These are phyloP conservation scores for Galeopterus variegatus DNA, from an alignment of 2,113 vertebrate genomes.

Conservation along the genomic window DNA sequence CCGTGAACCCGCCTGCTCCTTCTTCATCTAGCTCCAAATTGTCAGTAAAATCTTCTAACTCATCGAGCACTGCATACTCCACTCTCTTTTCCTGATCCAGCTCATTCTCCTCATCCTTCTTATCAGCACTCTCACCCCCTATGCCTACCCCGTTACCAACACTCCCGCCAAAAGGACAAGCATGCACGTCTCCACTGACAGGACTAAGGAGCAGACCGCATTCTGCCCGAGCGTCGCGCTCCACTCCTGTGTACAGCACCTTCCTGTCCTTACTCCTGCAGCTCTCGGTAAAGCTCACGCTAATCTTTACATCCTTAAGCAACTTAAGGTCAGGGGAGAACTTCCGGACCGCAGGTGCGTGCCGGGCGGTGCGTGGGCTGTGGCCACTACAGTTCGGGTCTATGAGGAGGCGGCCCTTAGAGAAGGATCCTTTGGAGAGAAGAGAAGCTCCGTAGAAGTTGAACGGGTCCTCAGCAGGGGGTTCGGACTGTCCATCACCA, in stretches of 20 bases:
- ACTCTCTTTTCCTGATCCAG: constrained; percentile 97
- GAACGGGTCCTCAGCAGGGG: constrained; percentile 94
- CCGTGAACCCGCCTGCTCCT: constrained; percentile 95
- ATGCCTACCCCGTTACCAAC: constrained; percentile 87
- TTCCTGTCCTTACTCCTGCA: constrained; percentile 98
- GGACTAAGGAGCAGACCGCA: constrained; percentile 89
- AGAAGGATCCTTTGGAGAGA: constrained; percentile 94
- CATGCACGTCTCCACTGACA: constrained; percentile 95
- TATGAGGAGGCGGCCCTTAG: constrained; percentile 92
- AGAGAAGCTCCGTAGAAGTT: constrained; percentile 91
- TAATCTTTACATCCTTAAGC: constrained; percentile 98
- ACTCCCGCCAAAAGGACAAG: constrained; percentile 91
- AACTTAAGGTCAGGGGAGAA: constrained; percentile 98
- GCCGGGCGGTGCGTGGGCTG: constrained; percentile 97
- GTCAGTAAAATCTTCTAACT: constrained; percentile 98
- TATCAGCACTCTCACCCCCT: constrained; percentile 88
- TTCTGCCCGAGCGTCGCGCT: constrained; percentile 90
- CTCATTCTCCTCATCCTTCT: constrained; percentile 93
- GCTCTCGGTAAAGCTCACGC: constrained; percentile 97
- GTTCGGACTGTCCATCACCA: constrained; percentile 99
- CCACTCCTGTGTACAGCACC: constrained; percentile 96
- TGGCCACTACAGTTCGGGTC: constrained; percentile 91
- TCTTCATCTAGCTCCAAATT: constrained; percentile 97
- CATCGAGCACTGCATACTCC: constrained; percentile 98
- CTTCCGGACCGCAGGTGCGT: constrained; percentile 95